phyloP scores from a whole-genome alignment of 2,113 vertebrate species.

The Puntigrus tetrazona region DNA sequence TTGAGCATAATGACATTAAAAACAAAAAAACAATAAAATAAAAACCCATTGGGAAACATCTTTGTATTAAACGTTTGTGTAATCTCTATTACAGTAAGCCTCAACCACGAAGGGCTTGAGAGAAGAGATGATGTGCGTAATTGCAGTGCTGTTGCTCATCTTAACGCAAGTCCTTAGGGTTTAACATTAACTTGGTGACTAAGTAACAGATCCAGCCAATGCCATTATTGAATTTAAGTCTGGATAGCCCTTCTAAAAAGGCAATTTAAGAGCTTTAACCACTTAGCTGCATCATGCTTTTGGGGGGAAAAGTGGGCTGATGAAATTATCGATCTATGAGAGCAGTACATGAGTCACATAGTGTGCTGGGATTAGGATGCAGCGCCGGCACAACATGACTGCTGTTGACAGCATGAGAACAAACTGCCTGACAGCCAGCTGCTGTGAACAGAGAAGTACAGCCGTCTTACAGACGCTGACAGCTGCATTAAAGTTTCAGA shows the following conservation, averaged over 20 bases:
- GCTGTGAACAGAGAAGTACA: not conserved
- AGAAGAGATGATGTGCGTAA: not conserved
- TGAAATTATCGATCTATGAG: conserved; percentile 40
- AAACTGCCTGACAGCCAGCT: conserved; percentile 4
- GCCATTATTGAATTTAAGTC: conserved; percentile 11
- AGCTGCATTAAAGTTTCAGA: conserved; percentile 5
- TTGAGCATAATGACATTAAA: not conserved
- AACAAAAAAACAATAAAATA: too few relatives aligned
- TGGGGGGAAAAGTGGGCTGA: conserved; percentile 20
- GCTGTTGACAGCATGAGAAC: conserved; percentile 27
- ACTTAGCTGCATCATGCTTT: conserved; percentile 2
- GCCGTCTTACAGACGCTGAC: not conserved
- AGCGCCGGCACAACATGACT: not conserved
- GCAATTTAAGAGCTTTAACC: conserved; percentile 1
- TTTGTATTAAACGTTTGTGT: not conserved
- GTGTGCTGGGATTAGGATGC: not conserved
- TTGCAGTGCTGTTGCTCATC: conserved; percentile 15
- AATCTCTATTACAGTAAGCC: not conserved
- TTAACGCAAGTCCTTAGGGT: not conserved
- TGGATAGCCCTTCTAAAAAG: not conserved
- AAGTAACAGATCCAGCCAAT: conserved; percentile 19
- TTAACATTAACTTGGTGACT: conserved; percentile 19
- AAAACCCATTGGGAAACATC: not conserved
- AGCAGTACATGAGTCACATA: conserved; percentile 6
- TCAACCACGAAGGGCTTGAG: not conserved